Evolutionary conservation across 2,888 invertebrate species (phyloP), one percentile per base, ranked within the genome.

Genomic region (Hylaea fasciaria): DNA sequence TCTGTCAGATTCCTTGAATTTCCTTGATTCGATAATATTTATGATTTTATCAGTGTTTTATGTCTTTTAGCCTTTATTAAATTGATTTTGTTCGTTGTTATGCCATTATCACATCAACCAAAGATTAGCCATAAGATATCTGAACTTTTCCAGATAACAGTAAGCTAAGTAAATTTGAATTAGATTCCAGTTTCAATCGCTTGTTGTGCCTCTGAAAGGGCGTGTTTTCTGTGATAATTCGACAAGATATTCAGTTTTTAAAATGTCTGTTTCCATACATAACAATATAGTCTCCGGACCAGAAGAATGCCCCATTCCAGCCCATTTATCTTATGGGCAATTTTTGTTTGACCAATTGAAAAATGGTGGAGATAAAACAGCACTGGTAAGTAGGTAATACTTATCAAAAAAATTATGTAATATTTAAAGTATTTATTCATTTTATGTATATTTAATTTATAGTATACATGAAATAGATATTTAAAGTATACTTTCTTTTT

Each of bases 241-340:
- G 7, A 13, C 5, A 5, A 12, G 12, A 8, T 28, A 8, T 28
- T 0, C 37, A 17, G 5, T 9, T 32, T 3, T 12, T 29, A 53
- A 43, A 55, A 82, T 82, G 86, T 65, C 82, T 14, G 80, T 80
- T 43, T 77, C 78, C 40, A 78, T 91, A 48, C 75, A 82, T 68
- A 86, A 89, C 68, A 89, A 91, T 71, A 76, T 91, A 52, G 89
- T 92, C 39, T 85, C 71, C 48, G 92, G 92, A 12, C 89, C 91
- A 3, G 87, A 87, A 70, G 92, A 92, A 70, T 74, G 80, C 53
- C 72, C 68, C 29, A 90, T 92, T 68, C 91, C 91, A 44, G 92
- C 91, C 0, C 92, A 92, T 79, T 80, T 92, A 62, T 91, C 91
- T 0, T 87, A 93, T 71, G 94, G 93, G 0, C 93, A 94, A 71